Evolutionary conservation across 2,888 invertebrate genomes (phyloP).

Genomic region (Axea sp.): DNA sequence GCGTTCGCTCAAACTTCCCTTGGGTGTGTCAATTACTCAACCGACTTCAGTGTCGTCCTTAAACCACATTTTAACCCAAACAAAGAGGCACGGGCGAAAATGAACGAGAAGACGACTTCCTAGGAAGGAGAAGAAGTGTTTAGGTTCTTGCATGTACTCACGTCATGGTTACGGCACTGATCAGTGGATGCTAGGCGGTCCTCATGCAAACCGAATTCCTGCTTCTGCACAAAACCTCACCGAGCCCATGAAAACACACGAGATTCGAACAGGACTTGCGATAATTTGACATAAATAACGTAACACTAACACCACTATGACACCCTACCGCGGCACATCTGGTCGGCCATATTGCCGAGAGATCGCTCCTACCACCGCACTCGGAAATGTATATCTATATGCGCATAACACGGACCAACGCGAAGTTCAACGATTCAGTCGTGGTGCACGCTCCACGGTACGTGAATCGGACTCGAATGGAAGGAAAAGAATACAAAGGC

Average conservation of each 20-base stretch:
- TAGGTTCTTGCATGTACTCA: slow-evolving; percentile 68
- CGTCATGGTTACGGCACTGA: slow-evolving; percentile 77
- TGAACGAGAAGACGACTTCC: too few species aligned
- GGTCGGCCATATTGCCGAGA: slow-evolving; percentile 77
- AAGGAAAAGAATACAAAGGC: too few species aligned
- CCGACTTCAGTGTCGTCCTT: too few species aligned
- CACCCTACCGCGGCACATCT: slow-evolving; percentile 77
- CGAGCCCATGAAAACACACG: slow-evolving; percentile 79
- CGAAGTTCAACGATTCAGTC: too few species aligned
- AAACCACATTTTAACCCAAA: too few species aligned
- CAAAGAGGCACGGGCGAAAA: too few species aligned
- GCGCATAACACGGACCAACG: not conserved
- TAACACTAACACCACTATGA: slow-evolving; percentile 77
- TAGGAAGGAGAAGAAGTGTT: too few species aligned
- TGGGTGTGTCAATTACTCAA: too few species aligned
- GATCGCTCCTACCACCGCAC: slow-evolving; percentile 21
- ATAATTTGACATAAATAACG: slow-evolving; percentile 78
- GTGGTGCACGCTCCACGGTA: too few species aligned
- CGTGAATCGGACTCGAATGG: too few species aligned
- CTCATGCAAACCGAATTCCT: slow-evolving; percentile 76
- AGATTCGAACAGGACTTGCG: slow-evolving; percentile 78
- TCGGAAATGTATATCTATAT: not conserved
- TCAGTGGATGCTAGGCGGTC: slow-evolving; percentile 77
- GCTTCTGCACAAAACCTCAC: slow-evolving; percentile 77
- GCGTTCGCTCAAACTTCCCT: too few species aligned